Percentiles rank a stretch among this genome's conserved stretches.
phyloP scores from a whole-genome alignment of 2,797 vertebrate species.

The Pipistrellus pygmaeus region DNA sequence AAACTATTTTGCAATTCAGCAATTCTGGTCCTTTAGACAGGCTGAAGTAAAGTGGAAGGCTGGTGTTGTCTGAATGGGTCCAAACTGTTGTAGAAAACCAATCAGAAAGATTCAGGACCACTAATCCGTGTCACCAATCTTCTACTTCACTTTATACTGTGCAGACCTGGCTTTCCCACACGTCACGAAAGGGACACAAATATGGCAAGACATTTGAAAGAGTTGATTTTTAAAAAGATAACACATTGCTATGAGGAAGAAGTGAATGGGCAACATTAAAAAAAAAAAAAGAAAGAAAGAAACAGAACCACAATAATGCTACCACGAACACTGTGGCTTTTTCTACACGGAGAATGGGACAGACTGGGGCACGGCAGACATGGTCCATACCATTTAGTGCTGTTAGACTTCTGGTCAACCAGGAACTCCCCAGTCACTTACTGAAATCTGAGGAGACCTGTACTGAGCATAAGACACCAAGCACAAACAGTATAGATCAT shows the following conservation, averaged over 20 bases:
- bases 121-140: not conserved
- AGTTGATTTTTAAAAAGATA: not conserved
- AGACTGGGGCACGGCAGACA: not conserved
- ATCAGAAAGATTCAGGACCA: not conserved
- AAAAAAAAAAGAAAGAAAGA: not conserved
- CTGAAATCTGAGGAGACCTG: not conserved
- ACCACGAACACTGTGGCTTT: not conserved
- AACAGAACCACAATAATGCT: not conserved
- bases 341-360: not conserved
- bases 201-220: slow-evolving; percentile 43
- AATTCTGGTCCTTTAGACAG: slow-evolving; percentile 30
- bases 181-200: slow-evolving; percentile 64
- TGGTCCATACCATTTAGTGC: not conserved
- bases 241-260: slow-evolving; percentile 63
- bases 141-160: slow-evolving; percentile 59
- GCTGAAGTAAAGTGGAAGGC: slow-evolving; percentile 48
- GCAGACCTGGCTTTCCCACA: slow-evolving; percentile 62
- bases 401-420: slow-evolving; percentile 14
- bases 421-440: not conserved
- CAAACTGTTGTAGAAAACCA: not conserved
- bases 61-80: not conserved
- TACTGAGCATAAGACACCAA: not conserved
- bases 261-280: slow-evolving; percentile 56
- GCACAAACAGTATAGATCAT: not conserved
- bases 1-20: not conserved